Base-by-base conservation (phyloP, 1,140 invertebrate genomes). In the Zaprionus inermis region DNA sequence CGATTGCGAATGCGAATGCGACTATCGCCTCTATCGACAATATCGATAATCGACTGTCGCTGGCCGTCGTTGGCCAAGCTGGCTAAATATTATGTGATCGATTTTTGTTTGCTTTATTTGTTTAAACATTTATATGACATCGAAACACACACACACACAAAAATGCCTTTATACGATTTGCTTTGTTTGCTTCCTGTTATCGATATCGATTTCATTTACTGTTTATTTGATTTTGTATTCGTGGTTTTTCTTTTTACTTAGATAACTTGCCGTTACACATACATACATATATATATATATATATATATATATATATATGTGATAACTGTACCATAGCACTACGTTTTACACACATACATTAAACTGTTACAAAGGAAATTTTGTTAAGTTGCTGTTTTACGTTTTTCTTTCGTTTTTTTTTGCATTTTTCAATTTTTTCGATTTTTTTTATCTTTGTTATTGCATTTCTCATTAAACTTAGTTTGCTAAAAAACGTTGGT, bases 101-200 rank as follows among this genome's bases (percentile, higher is more conserved):
- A 30, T 41, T 41, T 68, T 5, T 28, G n/a, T 32, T 67, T 51
- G 14, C 20, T 49, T 57, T 16, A 24, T 52, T 28, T 28, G 24
- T 68, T 72, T 55, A 59, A 86, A 85, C 79, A 85, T 85, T 86
- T 81, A 86, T 67, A 72, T 81, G 75, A 84, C 81, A 84, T 84
- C 70, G 79, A 85, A 83, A 86, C 71, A 61, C 28, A 60, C 64
- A 69, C 80, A 69, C 80, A 84, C 81, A 85, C 75, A 86, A 81
- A 57, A 72, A 66, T 66, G 70, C 46, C 55, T 59, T 67, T 67
- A 81, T 78, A 81, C 69, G 72, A 36, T 74, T 78, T 65, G 52
- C 71, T 84, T 75, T 30, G 57, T 49, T 59, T 24, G 34, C n/a
- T 57, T 49, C 57, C 38, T 16, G 18, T 49, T 66, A 49, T 49